Percentiles rank a stretch among this genome's conserved stretches.
phyloP scores from a whole-genome alignment of 2,797 vertebrate genomes.

The Poliocrania exsul region DNA sequence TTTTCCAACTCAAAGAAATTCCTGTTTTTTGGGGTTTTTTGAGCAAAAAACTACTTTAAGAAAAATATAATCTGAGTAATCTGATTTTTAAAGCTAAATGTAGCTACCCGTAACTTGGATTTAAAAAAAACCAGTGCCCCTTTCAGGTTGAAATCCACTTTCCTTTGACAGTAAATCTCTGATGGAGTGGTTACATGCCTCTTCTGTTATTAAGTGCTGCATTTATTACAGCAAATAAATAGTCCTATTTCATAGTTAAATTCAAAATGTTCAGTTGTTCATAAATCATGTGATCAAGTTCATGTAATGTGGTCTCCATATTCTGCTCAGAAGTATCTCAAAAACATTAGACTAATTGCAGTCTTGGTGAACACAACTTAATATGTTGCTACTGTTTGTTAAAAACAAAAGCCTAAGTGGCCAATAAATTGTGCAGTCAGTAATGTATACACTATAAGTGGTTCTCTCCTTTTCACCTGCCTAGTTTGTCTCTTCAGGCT shows the following conservation, averaged over 20 bases:
- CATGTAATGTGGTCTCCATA: accelerated
- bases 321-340: neutral
- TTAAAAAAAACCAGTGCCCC: neutral
- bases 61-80: neutral
- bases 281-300: neutral
- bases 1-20: neutral
- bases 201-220: neutral
- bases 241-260: neutral
- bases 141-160: neutral
- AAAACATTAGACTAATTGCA: neutral
- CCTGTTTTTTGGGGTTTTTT: neutral
- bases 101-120: neutral
- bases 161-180: neutral
- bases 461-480: neutral
- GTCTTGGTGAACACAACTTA: accelerated
- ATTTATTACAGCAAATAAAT: neutral
- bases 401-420: neutral
- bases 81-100: neutral
- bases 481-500: neutral
- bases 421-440: neutral
- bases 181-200: neutral
- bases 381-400: neutral
- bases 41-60: neutral
- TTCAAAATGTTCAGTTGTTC: neutral
- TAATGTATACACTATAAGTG: accelerated